Base-by-base conservation (phyloP, 2,888 invertebrate genomes). In the Nudaria mundana region DNA sequence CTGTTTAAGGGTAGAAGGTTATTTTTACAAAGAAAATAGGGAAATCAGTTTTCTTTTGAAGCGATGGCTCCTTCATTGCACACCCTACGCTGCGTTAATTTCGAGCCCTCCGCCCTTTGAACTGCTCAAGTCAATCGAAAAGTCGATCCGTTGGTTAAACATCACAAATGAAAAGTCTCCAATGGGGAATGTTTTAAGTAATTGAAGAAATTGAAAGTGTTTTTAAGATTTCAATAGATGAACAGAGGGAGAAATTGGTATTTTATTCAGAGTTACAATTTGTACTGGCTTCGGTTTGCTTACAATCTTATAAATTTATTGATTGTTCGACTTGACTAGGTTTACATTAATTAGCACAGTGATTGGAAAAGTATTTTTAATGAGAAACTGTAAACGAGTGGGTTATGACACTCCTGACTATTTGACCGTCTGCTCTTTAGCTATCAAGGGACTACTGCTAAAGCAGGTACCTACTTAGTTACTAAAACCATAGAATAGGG, bases 81-180 rank as follows among this genome's bases (percentile, higher is more conserved):
- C 84, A 78, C 84, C 82, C 83, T 69, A 71, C 75, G 70, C 71
- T 71, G 78, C 79, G 79, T 81, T 87, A 86, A 86, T 87, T 84
- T 70, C 51, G 63, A 62, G 59, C 76, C 82, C 84, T 72, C 61
- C 52, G 70, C 75, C 74, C 81, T 85, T 87, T 87, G 87, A 87
- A 78, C 79, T 71, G 76, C 79, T 83, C 86, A 79, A 84, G 80
- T 85, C 85, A 85, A 83, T 82, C 84, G 86, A 79, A 78, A 87
- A 85, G 81, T 79, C 83, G 81, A 84, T 81, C 80, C 81, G 78
- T 81, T 80, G 81, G 85, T 85, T 86, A 86, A 86, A 86, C 84
- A 85, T 82, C 74, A 76, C 74, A 83, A 85, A 85, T 83, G 86
- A 83, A 84, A 87, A 85, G 81, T 81, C 83, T 73, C 71, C 71